These are phyloP conservation scores for Lepilemur septentrionalis DNA, from an alignment of 2,797 vertebrate species.

Conservation along the genomic window DNA sequence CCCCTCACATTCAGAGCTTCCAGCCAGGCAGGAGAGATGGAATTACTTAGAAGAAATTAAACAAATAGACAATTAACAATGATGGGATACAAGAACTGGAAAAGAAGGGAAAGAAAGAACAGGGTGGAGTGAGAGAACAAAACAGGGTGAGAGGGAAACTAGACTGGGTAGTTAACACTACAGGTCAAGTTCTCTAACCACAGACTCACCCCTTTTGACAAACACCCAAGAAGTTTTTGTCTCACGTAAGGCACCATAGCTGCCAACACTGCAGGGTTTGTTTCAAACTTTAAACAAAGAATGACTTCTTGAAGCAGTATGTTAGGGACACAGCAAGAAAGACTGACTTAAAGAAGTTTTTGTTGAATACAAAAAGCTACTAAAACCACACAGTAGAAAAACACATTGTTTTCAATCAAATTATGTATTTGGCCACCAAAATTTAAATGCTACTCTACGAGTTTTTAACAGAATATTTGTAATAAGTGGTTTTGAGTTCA, in stretches of 20 bases:
- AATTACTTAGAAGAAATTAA: neutral
- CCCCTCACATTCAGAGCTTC: neutral
- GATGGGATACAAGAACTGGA: neutral
- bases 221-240: neutral
- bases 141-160: neutral
- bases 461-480: neutral
- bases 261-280: neutral
- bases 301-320: neutral
- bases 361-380: conserved; percentile 2
- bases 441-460: neutral
- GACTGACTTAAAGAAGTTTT: neutral
- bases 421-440: neutral
- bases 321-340: neutral
- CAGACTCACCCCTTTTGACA: neutral
- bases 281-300: conserved; percentile 32
- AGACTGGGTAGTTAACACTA: neutral
- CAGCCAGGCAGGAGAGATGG: neutral
- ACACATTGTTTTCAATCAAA: neutral
- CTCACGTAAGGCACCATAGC: neutral
- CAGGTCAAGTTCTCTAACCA: neutral
- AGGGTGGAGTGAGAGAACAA: neutral
- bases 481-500: neutral
- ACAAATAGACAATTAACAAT: neutral
- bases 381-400: neutral
- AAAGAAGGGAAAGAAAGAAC: neutral